A percentile compares a stretch with the other conserved stretches of the same genome.
Evolutionary conservation across 2,797 vertebrate species (phyloP).

Genomic region (Austrolebias charrua): DNA sequence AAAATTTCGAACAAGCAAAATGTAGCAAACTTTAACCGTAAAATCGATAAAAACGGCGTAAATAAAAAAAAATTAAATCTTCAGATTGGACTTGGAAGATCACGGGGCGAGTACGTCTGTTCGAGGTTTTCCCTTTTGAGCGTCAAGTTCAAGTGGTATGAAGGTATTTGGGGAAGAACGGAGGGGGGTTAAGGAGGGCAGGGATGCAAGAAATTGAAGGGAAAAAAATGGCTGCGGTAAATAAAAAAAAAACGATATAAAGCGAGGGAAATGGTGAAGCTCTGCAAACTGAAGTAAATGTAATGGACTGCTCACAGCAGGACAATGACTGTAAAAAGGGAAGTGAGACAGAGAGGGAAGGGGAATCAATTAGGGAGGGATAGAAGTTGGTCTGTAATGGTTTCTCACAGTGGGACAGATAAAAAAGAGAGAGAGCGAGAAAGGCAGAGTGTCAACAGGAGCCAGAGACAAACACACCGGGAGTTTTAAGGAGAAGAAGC

Average conservation of each 20-base stretch:
- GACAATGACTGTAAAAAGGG: conserved; percentile 52
- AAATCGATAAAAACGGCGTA: conserved; percentile 24
- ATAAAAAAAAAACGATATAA: conserved; percentile 24
- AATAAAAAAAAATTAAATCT: conserved; percentile 17
- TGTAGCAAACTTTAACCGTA: not conserved
- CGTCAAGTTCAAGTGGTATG: conserved; percentile 59
- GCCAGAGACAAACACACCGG: conserved; percentile 69
- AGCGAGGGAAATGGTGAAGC: conserved; percentile 55
- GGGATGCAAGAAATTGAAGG: conserved; percentile 39
- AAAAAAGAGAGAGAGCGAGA: conserved; percentile 27
- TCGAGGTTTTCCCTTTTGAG: conserved; percentile 45
- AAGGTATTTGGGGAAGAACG: conserved; percentile 49
- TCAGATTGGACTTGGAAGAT: conserved; percentile 9
- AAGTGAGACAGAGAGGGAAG: conserved; percentile 50
- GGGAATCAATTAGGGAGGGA: conserved; percentile 79
- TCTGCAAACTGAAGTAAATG: conserved; percentile 75
- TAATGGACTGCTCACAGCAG: conserved; percentile 72
- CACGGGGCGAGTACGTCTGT: conserved; percentile 15
- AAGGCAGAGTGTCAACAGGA: conserved; percentile 49
- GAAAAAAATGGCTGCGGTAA: conserved; percentile 9
- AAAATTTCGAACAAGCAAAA: not conserved
- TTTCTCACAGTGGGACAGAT: conserved; percentile 74
- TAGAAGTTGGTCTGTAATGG: conserved; percentile 74
- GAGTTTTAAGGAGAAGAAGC: conserved; percentile 68
- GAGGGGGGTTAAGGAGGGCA: conserved; percentile 53